Evolutionary conservation across 2,888 invertebrate species (phyloP).

Genomic region (Syrphus vitripennis): DNA sequence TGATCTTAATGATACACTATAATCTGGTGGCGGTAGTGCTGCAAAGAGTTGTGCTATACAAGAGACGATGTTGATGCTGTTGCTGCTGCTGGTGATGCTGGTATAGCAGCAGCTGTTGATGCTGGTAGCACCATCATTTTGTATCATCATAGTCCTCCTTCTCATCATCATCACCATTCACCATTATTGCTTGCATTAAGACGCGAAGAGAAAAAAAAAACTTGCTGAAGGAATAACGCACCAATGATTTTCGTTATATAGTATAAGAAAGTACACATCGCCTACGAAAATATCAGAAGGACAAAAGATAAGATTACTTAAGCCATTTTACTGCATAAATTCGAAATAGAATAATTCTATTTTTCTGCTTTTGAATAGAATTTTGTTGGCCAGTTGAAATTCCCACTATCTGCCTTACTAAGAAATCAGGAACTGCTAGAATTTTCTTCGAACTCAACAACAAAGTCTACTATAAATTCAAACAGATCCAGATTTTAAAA

Average conservation of each 20-base stretch:
- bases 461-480: background rate
- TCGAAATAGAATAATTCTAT: background rate
- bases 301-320: too few relatives aligned
- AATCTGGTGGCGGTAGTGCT: slow-evolving; percentile 30
- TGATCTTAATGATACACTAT: slow-evolving; percentile 67
- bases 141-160: slow-evolving; percentile 5
- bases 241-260: background rate
- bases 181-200: slow-evolving; percentile 8
- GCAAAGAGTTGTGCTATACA: background rate
- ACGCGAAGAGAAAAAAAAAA: background rate
- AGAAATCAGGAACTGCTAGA: too few relatives aligned
- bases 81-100: background rate
- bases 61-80: background rate
- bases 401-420: too few relatives aligned
- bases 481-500: too few relatives aligned
- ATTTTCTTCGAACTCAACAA: background rate
- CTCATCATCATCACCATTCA: slow-evolving; percentile 25
- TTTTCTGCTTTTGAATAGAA: too few relatives aligned
- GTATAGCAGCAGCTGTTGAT: background rate
- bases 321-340: background rate
- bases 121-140: slow-evolving; percentile 19
- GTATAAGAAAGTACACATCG: background rate
- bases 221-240: background rate
- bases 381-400: too few relatives aligned
- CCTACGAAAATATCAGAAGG: background rate